Evolutionary conservation across 2,888 invertebrate genomes (phyloP).

Genomic region (Syrista parreyssii): DNA sequence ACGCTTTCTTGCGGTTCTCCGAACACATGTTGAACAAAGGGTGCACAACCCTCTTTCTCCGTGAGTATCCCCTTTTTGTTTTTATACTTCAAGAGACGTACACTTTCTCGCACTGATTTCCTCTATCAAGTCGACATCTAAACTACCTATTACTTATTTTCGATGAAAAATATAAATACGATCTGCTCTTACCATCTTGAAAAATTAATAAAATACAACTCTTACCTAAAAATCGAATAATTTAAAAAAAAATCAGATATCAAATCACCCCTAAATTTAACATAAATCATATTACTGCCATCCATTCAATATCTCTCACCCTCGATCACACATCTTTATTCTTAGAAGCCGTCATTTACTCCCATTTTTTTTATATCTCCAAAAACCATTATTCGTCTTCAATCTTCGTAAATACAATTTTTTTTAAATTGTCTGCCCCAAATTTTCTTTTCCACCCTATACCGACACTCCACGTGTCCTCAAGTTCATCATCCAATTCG

Average conservation of each 20-base stretch:
- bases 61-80: neutral
- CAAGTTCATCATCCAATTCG: neutral
- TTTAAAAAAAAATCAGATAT: neutral
- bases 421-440: neutral
- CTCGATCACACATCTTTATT: neutral
- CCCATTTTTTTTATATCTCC: too few relatives aligned
- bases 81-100: neutral
- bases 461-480: neutral
- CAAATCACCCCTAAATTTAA: neutral
- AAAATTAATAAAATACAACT: neutral
- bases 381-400: neutral
- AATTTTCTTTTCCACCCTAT: neutral
- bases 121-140: neutral
- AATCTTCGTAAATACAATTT: neutral
- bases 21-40: conserved; percentile 19
- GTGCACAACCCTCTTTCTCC: neutral
- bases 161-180: neutral
- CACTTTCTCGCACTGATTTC: neutral
- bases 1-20: conserved; percentile 28
- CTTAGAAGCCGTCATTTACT: neutral
- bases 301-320: too few relatives aligned
- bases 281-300: too few relatives aligned
- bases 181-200: neutral
- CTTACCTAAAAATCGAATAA: neutral
- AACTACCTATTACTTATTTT: neutral